Conservation (phyloP, 2,797 vertebrate species). For the Eospalax fontanierii region DNA sequence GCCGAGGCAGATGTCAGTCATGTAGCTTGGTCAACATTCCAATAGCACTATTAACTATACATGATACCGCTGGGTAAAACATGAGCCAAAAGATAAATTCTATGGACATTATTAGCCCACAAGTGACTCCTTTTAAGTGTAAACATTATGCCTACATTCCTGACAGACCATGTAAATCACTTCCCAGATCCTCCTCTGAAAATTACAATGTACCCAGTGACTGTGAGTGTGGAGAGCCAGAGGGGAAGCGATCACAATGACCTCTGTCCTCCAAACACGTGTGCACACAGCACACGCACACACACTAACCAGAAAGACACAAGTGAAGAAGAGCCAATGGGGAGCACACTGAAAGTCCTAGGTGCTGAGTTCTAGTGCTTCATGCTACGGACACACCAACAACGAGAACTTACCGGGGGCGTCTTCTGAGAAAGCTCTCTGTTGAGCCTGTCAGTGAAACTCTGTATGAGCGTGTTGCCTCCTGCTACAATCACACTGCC, state of each 20-base stretch:
- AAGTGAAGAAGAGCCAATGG: constrained; percentile 16
- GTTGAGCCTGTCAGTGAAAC: constrained; percentile 98
- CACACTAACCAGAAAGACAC: not conserved
- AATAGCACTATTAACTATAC: not conserved
- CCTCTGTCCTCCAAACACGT: not conserved
- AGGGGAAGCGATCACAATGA: not conserved
- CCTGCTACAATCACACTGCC: constrained; percentile 98
- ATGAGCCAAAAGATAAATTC: constrained; percentile 47
- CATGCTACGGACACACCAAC: not conserved
- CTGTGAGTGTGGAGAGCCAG: not conserved
- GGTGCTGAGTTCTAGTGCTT: too few species aligned
- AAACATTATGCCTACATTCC: not conserved
- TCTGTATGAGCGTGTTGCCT: constrained; percentile 98
- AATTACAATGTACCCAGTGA: constrained; percentile 2
- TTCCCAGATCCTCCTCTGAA: constrained; percentile 19
- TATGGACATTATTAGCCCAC: not conserved
- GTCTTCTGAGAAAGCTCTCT: constrained; percentile 99
- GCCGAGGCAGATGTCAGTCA: not conserved
- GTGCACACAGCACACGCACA: not conserved
- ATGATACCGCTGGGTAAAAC: constrained; percentile 21
- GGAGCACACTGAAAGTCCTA: constrained; percentile 6
- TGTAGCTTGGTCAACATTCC: not conserved
- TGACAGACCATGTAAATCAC: not conserved
- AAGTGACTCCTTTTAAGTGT: not conserved
- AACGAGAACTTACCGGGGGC: constrained; percentile 94